phyloP scores from a whole-genome alignment of 53 echinoderm and acorn worm genomes.

The Crossaster papposus region DNA sequence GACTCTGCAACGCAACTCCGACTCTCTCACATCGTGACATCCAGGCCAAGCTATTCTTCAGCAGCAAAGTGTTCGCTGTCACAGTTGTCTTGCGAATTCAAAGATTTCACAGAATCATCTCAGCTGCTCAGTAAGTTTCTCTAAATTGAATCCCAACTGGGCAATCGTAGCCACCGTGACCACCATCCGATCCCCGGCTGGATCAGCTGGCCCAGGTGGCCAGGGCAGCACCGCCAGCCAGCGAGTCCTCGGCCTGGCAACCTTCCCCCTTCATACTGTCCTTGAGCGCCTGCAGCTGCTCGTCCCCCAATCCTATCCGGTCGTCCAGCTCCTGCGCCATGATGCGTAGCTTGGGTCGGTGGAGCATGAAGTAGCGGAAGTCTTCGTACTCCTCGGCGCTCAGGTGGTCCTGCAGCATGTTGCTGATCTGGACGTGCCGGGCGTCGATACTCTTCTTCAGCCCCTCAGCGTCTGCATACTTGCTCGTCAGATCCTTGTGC shows the following conservation, averaged over 20 bases:
- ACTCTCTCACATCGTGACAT: too few relatives aligned
- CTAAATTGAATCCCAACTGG: background rate
- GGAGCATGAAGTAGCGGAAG: conserved; percentile 79
- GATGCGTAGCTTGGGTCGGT: conserved; percentile 72
- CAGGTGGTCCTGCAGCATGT: conserved; percentile 72
- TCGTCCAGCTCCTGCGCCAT: conserved; percentile 88
- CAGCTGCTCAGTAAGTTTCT: background rate
- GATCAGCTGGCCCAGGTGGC: conserved; percentile 42
- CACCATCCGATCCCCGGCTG: background rate
- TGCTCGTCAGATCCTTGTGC: conserved; percentile 69
- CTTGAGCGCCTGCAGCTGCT: conserved; percentile 84
- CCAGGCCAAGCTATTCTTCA: too few relatives aligned
- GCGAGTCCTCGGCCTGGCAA: conserved; percentile 12
- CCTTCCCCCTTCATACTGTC: conserved; percentile 71
- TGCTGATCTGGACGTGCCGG: conserved; percentile 74
- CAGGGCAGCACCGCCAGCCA: background rate
- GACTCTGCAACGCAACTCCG: too few relatives aligned
- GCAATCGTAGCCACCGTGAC: too few relatives aligned
- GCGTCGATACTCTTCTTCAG: conserved; percentile 84
- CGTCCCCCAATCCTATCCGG: conserved; percentile 82
- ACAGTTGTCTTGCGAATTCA: background rate
- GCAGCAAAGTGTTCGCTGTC: background rate
- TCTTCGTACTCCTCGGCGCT: conserved; percentile 77
- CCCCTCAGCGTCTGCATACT: conserved; percentile 88
- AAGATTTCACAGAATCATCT: background rate